Evolutionary conservation across 2,113 vertebrate genomes (phyloP).

Genomic region (Paratilapia polleni): DNA sequence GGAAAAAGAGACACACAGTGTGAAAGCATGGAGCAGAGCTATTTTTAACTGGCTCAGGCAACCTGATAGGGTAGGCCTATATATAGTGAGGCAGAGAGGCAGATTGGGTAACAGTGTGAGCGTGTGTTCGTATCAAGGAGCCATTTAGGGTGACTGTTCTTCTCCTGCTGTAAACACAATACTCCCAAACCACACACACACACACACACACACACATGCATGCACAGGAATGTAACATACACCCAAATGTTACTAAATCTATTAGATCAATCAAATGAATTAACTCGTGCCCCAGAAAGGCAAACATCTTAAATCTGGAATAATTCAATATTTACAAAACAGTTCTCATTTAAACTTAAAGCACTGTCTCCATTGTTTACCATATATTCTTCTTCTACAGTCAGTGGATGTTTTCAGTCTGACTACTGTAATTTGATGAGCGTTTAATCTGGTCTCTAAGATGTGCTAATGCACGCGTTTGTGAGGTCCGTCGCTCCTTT

Average conservation of each 20-base stretch:
- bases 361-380: neutral
- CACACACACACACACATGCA: slow-evolving; percentile 2
- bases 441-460: neutral
- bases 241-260: neutral
- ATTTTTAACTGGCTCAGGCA: slow-evolving; percentile 64
- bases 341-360: neutral
- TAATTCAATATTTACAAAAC: neutral
- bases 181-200: slow-evolving; percentile 28
- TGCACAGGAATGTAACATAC: neutral
- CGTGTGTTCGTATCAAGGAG: slow-evolving; percentile 2
- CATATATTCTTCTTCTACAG: neutral
- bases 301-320: neutral
- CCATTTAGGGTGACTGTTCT: slow-evolving; percentile 28
- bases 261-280: neutral
- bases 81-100: slow-evolving; percentile 59
- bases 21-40: slow-evolving; percentile 48
- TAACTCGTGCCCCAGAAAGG: neutral
- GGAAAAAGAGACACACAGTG: neutral
- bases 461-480: neutral
- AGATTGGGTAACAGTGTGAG: slow-evolving; percentile 47
- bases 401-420: neutral
- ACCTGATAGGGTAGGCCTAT: slow-evolving; percentile 64
- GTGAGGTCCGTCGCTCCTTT: slow-evolving; percentile 26
- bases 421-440: neutral
- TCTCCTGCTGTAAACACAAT: slow-evolving; percentile 36